Evolutionary conservation across 2,797 vertebrate species (phyloP).

Genomic region (Channallabes apus): DNA sequence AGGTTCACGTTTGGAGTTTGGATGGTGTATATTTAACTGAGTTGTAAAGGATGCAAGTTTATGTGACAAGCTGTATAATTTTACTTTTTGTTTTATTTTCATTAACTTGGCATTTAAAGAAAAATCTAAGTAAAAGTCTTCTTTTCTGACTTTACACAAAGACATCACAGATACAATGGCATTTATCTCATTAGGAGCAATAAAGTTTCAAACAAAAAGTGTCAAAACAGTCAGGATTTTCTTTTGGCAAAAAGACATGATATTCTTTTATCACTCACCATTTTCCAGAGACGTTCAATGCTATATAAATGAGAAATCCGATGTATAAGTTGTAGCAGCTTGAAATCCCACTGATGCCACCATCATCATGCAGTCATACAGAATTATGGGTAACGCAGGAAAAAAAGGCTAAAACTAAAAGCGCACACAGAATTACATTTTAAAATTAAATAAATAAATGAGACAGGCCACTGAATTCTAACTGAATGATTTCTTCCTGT

Average conservation of each 20-base stretch:
- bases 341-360: not conserved
- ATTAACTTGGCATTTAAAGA: not conserved
- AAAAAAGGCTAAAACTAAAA: not conserved
- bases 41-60: not conserved
- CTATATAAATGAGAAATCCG: not conserved
- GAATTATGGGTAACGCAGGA: not conserved
- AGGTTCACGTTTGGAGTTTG: not conserved
- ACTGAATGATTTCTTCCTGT: conserved; percentile 59
- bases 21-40: not conserved
- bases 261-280: not conserved
- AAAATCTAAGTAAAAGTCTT: not conserved
- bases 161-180: not conserved
- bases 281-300: not conserved
- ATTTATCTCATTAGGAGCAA: not conserved
- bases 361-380: not conserved
- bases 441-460: not conserved
- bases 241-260: not conserved
- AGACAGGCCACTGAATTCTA: conserved; percentile 3
- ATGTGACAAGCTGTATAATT: not conserved
- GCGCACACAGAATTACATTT: not conserved
- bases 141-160: not conserved
- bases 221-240: not conserved
- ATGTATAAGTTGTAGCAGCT: not conserved
- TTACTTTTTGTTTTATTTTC: not conserved
- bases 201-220: not conserved